Evolutionary conservation across 1,140 invertebrate species (phyloP).

Genomic region (Globodera rostochiensis): DNA sequence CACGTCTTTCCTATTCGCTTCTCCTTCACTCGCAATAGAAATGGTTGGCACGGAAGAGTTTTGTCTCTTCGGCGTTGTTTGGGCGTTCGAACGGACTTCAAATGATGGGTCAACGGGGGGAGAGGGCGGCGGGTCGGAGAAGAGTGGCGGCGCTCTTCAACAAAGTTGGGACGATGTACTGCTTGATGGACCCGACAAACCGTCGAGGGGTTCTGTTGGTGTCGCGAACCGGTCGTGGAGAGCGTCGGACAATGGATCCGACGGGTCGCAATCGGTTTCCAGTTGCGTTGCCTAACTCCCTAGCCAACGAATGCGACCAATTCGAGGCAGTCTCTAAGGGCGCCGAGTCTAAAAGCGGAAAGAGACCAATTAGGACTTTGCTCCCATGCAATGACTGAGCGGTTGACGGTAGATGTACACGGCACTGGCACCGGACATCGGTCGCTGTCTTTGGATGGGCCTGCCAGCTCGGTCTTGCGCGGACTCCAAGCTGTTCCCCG

Average conservation of each 20-base stretch:
- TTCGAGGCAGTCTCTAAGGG: constrained; percentile 5
- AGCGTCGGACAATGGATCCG: constrained; percentile 22
- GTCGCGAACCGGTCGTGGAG: neutral
- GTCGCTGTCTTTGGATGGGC: neutral
- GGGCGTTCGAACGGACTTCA: neutral
- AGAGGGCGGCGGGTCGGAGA: constrained; percentile 18
- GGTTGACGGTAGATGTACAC: constrained; percentile 19
- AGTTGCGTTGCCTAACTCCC: constrained; percentile 21
- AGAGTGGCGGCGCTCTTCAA: neutral
- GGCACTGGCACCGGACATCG: constrained; percentile 1
- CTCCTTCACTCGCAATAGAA: constrained; percentile 16
- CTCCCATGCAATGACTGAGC: neutral
- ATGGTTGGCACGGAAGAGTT: constrained; percentile 13
- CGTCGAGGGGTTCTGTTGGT: neutral
- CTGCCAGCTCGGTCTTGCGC: neutral
- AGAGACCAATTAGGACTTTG: neutral
- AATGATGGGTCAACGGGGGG: constrained; percentile 14
- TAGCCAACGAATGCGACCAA: constrained; percentile 17
- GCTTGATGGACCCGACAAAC: neutral
- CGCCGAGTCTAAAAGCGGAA: neutral
- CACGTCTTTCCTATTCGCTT: neutral
- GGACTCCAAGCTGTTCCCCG: neutral
- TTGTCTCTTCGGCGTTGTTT: neutral
- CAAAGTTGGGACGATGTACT: neutral
- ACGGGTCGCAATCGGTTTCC: constrained; percentile 11